These are phyloP conservation scores for Lasiommata megera DNA, from an alignment of 2,888 invertebrate species.

Conservation along the genomic window DNA sequence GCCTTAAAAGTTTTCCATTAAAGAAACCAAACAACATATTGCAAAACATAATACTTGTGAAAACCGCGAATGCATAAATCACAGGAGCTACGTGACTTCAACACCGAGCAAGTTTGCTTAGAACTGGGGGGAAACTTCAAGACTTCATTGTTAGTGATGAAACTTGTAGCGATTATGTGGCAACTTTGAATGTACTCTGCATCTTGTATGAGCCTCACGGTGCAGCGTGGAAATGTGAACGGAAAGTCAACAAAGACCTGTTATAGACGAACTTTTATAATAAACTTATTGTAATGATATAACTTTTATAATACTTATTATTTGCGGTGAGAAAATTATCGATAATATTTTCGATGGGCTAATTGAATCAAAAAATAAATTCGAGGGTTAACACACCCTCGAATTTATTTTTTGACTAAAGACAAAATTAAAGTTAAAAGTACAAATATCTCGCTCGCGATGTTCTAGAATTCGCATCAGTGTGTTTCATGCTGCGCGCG, in stretches of 20 bases:
- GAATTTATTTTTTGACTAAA: too few species aligned
- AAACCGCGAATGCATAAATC: conserved; percentile 28
- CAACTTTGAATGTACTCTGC: conserved; percentile 30
- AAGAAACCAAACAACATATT: neutral
- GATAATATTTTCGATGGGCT: too few species aligned
- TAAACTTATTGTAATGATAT: too few species aligned
- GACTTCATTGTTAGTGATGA: conserved; percentile 33
- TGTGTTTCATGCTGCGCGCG: too few species aligned
- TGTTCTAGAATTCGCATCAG: too few species aligned
- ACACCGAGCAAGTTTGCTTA: conserved; percentile 23
- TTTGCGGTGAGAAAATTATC: too few species aligned
- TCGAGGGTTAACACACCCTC: too few species aligned
- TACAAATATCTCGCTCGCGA: too few species aligned
- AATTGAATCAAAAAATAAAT: too few species aligned
- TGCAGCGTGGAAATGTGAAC: conserved; percentile 17
- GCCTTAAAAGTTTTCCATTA: too few species aligned
- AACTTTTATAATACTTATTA: too few species aligned
- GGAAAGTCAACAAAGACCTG: conserved; percentile 25
- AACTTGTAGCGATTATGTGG: conserved; percentile 30
- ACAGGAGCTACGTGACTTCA: conserved; percentile 21
- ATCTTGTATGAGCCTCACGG: conserved; percentile 25
- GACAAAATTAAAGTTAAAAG: too few species aligned
- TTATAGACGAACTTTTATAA: conserved; percentile 14
- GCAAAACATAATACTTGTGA: conserved; percentile 3
- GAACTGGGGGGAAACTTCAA: conserved; percentile 25